These are phyloP conservation scores for Callyntrura guangdongensis DNA, from an alignment of 2,888 invertebrate species.

Conservation along the genomic window DNA sequence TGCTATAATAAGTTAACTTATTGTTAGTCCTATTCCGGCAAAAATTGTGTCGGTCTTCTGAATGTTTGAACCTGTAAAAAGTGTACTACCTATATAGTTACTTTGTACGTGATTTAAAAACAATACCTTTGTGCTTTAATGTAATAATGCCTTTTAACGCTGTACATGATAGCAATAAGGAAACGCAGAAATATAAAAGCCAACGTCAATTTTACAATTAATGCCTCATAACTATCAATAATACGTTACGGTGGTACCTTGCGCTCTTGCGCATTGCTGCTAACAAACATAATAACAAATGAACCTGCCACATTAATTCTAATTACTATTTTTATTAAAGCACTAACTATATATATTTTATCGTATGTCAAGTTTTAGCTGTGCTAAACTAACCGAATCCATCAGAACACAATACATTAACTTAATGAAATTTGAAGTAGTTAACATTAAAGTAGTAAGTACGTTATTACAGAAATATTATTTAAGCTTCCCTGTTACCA, in stretches of 20 bases:
- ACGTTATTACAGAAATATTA: not conserved
- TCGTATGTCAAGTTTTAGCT: conserved; percentile 13
- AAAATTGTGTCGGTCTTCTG: not conserved
- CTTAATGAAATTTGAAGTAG: not conserved
- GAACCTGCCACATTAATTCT: conserved; percentile 27
- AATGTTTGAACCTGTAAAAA: not conserved
- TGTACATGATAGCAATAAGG: conserved; percentile 43
- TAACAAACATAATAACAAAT: conserved; percentile 45
- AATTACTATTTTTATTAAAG: conserved; percentile 1
- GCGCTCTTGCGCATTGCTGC: not conserved
- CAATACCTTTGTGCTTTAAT: conserved; percentile 66
- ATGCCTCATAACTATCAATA: not conserved
- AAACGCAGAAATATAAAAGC: not conserved
- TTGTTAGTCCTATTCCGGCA: not conserved
- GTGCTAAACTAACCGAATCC: conserved; percentile 31
- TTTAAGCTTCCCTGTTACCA: conserved; percentile 12
- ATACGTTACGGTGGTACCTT: not conserved
- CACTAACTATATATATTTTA: conserved; percentile 5
- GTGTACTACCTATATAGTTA: not conserved
- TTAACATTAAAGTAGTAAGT: not conserved
- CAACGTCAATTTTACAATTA: not conserved
- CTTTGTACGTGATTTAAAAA: conserved; percentile 45
- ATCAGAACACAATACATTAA: not conserved
- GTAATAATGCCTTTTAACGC: conserved; percentile 66
- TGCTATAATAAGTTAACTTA: not conserved